Evolutionary conservation across 1,140 invertebrate species (phyloP), one percentile per base, ranked within the genome.

Genomic region (Proales similis): DNA sequence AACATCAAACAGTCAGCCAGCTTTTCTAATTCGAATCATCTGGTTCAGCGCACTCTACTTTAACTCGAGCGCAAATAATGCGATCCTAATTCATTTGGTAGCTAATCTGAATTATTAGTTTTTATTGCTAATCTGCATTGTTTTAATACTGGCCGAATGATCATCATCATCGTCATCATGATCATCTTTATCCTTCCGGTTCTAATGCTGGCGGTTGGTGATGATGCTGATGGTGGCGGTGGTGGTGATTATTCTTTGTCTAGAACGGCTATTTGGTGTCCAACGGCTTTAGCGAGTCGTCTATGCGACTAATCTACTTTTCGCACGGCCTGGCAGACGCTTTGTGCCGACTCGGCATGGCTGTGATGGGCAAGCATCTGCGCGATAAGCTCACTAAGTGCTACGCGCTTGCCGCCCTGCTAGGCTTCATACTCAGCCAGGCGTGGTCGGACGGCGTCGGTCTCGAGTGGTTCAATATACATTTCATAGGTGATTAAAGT

Each of bases 21-120:
- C n/a, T 20, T 22, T 38, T 38, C n/a, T 57, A 3, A 29, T 57
- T 3, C 29, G 24, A 22, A 5, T 26, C 12, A 20, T 57, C 17
- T 57, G 51, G 51, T 17, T 57, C 6, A 2, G 27, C 19, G 51
- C 36, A 12, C 19, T 57, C 7, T 26, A 42, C 20, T 26, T 14
- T 24, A 57, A 57, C 45, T 57, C 51, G 45, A 57, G 39, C 39
- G 51, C 51, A 36, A 57, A 57, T 26, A 57, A 24, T 24, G 39
- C 51, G 3, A 57, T 57, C 7, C 17, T 57, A 14, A 57, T 29
- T 12, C 17, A 57, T 39, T 42, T 57, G 20, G 51, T 57, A 42
- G 30, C 14, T 48, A n/a, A 24, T 46, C 7, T n/a, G n/a, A n/a
- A n/a, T n/a, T n/a, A n/a, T n/a, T n/a, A n/a, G n/a, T n/a, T n/a